A percentile compares a stretch with the other conserved stretches of the same genome.
These are phyloP conservation scores for Cheilosia soror DNA, from an alignment of 2,888 invertebrate genomes.

Conservation along the genomic window DNA sequence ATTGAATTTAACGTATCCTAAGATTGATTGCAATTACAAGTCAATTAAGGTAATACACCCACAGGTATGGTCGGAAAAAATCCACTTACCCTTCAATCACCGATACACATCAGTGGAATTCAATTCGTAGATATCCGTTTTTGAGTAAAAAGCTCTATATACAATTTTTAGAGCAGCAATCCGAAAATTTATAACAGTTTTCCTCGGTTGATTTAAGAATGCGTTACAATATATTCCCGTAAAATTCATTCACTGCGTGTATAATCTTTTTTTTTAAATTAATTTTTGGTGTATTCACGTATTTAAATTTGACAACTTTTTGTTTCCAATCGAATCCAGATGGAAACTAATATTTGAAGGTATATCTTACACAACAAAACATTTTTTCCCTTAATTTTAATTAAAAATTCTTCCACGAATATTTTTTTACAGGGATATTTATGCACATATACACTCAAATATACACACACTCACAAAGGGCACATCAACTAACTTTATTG, in stretches of 20 bases:
- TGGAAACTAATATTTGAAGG: constrained; percentile 1
- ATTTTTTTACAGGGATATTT: constrained; percentile 14
- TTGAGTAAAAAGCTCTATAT: constrained; percentile 41
- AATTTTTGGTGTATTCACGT: background rate
- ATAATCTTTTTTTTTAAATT: background rate
- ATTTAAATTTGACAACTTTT: background rate
- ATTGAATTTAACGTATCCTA: too few species aligned
- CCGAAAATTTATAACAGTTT: constrained; percentile 6
- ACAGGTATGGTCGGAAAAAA: too few species aligned
- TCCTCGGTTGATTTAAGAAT: constrained; percentile 13
- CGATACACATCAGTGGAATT: constrained; percentile 33
- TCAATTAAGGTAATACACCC: too few species aligned
- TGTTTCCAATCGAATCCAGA: background rate
- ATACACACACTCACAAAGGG: constrained; percentile 3
- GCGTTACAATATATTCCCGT: constrained; percentile 8
- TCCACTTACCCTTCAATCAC: constrained; percentile 32
- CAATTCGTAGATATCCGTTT: constrained; percentile 63
- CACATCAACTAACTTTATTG: constrained; percentile 37
- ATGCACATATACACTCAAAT: constrained; percentile 10
- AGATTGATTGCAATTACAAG: too few species aligned
- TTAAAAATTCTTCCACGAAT: constrained; percentile 30
- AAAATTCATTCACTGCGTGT: constrained; percentile 15
- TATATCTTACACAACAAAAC: background rate
- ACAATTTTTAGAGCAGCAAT: constrained; percentile 19
- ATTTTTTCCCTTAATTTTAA: constrained; percentile 23